These are phyloP conservation scores for Gambusia yucatana DNA, from an alignment of 2,797 vertebrate genomes.

Conservation along the genomic window DNA sequence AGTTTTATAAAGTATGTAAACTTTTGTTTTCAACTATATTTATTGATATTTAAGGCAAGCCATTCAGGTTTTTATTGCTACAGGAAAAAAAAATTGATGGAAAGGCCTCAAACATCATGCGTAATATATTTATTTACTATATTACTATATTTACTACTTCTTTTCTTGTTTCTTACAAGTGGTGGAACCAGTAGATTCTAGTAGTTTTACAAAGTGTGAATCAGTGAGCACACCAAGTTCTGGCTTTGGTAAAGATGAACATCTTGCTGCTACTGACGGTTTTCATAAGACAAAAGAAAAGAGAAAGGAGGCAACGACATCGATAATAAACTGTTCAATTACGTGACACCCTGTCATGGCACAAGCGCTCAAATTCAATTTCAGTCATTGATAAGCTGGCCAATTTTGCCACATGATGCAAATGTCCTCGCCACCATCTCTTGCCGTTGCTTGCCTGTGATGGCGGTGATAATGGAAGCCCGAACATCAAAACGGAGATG, in stretches of 20 bases:
- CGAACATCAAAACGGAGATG: constrained; percentile 16
- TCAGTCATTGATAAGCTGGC: constrained; percentile 1
- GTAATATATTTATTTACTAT: not conserved
- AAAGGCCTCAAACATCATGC: not conserved
- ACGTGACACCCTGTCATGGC: not conserved
- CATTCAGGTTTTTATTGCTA: not conserved
- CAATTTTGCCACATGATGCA: constrained; percentile 13
- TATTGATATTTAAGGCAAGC: not conserved
- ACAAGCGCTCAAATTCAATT: not conserved
- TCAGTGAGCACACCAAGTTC: not conserved
- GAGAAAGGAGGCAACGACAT: not conserved
- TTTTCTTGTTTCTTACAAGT: not conserved
- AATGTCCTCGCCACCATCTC: constrained; percentile 1
- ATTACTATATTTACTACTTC: not conserved
- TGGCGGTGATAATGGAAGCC: constrained; percentile 14
- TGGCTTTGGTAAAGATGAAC: not conserved
- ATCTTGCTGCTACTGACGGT: not conserved
- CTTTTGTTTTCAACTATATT: not conserved
- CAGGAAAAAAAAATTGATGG: not conserved
- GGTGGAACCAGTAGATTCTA: not conserved
- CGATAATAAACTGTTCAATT: constrained; percentile 1
- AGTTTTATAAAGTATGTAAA: not conserved
- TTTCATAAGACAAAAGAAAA: not conserved
- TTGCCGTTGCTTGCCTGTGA: constrained; percentile 3
- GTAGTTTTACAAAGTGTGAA: not conserved